Evolutionary conservation across 2,113 vertebrate genomes (phyloP), one percentile per base, ranked within the genome.

Genomic region (Orientallactaga bullata): DNA sequence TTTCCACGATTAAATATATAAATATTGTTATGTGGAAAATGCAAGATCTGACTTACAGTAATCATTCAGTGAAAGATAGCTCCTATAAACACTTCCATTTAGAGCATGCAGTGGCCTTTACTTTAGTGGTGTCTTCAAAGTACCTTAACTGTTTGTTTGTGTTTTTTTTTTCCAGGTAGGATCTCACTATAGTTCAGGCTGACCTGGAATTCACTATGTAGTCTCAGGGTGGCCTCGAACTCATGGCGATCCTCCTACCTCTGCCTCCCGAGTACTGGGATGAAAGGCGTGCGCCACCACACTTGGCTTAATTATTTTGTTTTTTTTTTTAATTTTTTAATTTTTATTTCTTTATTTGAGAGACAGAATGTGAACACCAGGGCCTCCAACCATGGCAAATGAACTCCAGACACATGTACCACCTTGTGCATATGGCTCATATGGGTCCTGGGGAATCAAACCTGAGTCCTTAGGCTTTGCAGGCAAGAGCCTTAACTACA

Each of bases 31-130:
- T 63, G 26, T 71, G 69, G 73, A 51, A 90, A 65, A 68, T 26
- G 37, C 39, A 42, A 42, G 83, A 13, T 90, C 26, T 91, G 78
- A 72, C 32, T 55, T 58, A 88, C 28, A 61, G 28, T 92, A n/a
- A 94, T 90, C 55, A 60, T 11, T 89, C 77, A 65, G 1, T 84
- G 42, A 76, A 69, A 93, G 74, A 35, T 21, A 71, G 55, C 35
- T 35, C 82, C 37, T 37, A 47, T 26, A 73, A 94, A 88, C 51
- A 71, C 58, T 85, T 83, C 12, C 51, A 68, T 58, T 88, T 72
- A 89, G 86, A 92, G 28, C 61, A n/a, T 35, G 76, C 71, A 21
- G 24, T 79, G 66, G 79, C 90, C 88, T 82, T 74, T 61, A 60
- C 39, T 0, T 81, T 35, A 69, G 51, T 47, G 28, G 26, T 85